Percentiles rank a stretch among this genome's conserved stretches.
These are phyloP conservation scores for Aplysina aerophoba DNA, from an alignment of 37 sponge, comb jelly and placozoan species.

Conservation along the genomic window DNA sequence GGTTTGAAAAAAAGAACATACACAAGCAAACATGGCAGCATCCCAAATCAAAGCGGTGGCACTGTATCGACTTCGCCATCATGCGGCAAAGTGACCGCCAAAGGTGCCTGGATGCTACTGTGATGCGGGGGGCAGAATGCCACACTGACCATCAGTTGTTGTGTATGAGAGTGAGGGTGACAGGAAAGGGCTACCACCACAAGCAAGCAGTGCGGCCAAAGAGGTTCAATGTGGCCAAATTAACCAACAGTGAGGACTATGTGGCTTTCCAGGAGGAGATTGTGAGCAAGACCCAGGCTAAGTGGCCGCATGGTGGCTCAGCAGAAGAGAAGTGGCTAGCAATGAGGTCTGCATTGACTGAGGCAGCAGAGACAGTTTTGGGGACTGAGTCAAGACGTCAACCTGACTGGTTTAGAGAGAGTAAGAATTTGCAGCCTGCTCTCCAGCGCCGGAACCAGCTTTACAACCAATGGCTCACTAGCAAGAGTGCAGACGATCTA, in stretches of 20 bases:
- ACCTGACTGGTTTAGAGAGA: constrained; percentile 15
- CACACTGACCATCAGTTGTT: constrained; percentile 28
- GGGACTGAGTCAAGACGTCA: background rate
- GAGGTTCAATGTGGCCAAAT: constrained; percentile 17
- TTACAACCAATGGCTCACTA: background rate
- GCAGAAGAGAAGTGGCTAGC: constrained; percentile 14
- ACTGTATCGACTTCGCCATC: constrained; percentile 45
- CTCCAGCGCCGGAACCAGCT: constrained; percentile 5
- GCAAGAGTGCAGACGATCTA: background rate
- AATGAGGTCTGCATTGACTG: background rate
- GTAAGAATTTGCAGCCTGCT: too few relatives aligned
- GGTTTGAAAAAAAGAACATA: constrained; percentile 47
- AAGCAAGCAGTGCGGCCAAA: constrained; percentile 5
- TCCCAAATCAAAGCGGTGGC: background rate
- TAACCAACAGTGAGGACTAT: background rate
- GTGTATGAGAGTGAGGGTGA: background rate
- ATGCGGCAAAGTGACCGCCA: constrained; percentile 28
- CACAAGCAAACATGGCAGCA: constrained; percentile 48
- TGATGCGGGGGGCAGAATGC: constrained; percentile 40
- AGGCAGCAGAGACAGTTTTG: constrained; percentile 7
- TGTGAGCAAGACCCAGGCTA: background rate
- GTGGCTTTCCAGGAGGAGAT: background rate
- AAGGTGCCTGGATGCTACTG: constrained; percentile 36
- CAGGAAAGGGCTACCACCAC: background rate
- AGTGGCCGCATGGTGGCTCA: background rate